Percentiles rank a stretch among this genome's conserved stretches.
Conservation (phyloP, 2,113 vertebrate species). For the Rhinogobius similis region DNA sequence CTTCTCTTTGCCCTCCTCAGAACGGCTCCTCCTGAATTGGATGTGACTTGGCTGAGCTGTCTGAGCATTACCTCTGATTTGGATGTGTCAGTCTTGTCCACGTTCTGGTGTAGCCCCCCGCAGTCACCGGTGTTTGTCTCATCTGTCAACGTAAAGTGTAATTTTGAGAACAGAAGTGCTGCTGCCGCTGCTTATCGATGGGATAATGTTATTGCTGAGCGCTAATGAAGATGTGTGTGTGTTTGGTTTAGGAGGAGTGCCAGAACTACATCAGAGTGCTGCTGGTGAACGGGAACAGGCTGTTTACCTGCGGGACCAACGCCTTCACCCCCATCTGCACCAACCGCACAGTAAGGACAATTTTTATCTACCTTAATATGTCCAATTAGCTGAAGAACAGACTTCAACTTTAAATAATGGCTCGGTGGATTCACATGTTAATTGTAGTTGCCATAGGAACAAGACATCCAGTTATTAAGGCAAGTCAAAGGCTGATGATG, state of each 20-base stretch:
- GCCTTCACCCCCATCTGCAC: conserved; percentile 97
- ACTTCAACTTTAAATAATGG: not conserved
- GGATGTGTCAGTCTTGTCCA: conserved; percentile 54
- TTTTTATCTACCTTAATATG: not conserved
- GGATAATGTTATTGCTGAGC: conserved; percentile 40
- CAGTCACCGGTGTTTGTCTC: conserved; percentile 56
- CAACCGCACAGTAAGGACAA: conserved; percentile 86
- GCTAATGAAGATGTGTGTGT: conserved; percentile 43
- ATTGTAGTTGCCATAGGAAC: not conserved
- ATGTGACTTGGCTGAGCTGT: conserved; percentile 54
- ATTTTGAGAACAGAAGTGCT: conserved; percentile 42
- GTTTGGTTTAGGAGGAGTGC: conserved; percentile 88
- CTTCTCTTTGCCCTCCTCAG: conserved; percentile 41
- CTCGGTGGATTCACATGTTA: not conserved
- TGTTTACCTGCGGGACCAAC: conserved; percentile 96
- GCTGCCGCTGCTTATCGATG: conserved; percentile 35
- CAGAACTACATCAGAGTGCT: conserved; percentile 98
- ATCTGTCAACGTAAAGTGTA: conserved; percentile 50
- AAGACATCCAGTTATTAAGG: not conserved
- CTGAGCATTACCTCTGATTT: conserved; percentile 63
- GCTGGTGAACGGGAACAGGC: conserved; percentile 87
- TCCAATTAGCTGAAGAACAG: not conserved
- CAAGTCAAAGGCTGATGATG: too few species aligned
- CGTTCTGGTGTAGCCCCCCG: conserved; percentile 41
- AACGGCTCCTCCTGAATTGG: conserved; percentile 49